Base-by-base conservation (phyloP, 2,113 vertebrate genomes). In the Perca flavescens region DNA sequence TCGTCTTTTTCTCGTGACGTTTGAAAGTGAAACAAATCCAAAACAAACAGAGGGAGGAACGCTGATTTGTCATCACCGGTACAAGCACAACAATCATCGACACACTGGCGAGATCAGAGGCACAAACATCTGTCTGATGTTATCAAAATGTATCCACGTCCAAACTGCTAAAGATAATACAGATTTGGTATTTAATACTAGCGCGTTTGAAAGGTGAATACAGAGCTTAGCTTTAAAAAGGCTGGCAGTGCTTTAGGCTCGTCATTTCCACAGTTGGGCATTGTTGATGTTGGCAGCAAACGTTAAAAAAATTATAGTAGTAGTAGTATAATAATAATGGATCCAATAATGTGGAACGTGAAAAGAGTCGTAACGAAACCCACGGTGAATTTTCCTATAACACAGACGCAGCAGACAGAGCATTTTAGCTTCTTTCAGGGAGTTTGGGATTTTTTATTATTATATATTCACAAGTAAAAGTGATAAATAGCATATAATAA, bases 31-130 rank as follows among this genome's bases (percentile, higher is more conserved):
- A 72, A 62, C 52, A 60, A 72, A 86, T 67, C 46, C 77, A 76
- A 85, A 85, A 79, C 86, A 85, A 88, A 87, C 74, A 64, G 49
- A 74, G 62, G 80, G 81, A 73, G 77, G 72, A 56, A 63, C 22
- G 28, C 28, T 63, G 72, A 78, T 83, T 83, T 60, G 83, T 85
- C 86, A 65, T 73, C 79, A 10, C 12, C 25, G 43, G 9, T 43
- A 72, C 83, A 87, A 88, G 83, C 88, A 78, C 17, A 67, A 34
- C 25, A 46, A 83, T 80, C 81, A 0, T 21, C 13, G 65, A 88
- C 63, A 69, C 25, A 66, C 74, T 71, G 47, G 60, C 49, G 79
- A 66, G 71, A 60, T 86, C 66, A 75, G 47, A 58, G 71, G 22
- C 58, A n/a, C 81, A 72, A 78, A 71, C 67, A 70, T 77, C 72